Conservation (phyloP, 2,113 vertebrate genomes). For the Strigops habroptila region DNA sequence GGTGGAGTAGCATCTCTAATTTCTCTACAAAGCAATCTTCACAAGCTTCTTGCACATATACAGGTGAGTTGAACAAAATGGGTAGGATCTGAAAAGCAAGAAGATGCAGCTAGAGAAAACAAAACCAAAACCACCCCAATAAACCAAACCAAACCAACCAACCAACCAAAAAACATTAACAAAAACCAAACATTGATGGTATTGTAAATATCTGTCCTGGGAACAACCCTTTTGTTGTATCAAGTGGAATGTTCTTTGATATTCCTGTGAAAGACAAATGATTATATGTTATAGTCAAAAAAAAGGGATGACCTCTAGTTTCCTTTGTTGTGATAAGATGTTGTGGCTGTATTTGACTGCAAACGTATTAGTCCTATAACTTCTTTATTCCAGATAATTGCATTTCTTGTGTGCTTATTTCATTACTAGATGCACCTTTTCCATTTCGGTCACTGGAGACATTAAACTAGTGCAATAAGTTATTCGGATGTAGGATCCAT, state of each 20-base stretch:
- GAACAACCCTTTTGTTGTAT: background rate
- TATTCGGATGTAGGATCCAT: background rate
- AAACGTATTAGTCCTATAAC: background rate
- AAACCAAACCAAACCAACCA: background rate
- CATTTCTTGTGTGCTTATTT: background rate
- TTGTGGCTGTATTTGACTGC: background rate
- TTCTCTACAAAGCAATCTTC: background rate
- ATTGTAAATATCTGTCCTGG: background rate
- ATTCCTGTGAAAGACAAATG: background rate
- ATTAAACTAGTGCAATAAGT: background rate
- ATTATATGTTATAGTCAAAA: background rate
- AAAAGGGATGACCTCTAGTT: background rate
- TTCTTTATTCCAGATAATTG: background rate
- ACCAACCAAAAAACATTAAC: too few relatives aligned
- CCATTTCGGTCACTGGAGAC: background rate
- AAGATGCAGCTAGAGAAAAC: background rate
- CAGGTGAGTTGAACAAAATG: background rate
- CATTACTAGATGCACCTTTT: background rate
- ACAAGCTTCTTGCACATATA: background rate
- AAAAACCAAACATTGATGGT: fast-evolving
- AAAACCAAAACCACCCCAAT: background rate
- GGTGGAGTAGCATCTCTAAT: background rate
- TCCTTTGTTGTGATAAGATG: background rate
- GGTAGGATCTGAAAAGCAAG: background rate
- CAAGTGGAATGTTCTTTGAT: background rate